Base-by-base conservation (phyloP, 1,140 invertebrate species). In the Bombus superbus region DNA sequence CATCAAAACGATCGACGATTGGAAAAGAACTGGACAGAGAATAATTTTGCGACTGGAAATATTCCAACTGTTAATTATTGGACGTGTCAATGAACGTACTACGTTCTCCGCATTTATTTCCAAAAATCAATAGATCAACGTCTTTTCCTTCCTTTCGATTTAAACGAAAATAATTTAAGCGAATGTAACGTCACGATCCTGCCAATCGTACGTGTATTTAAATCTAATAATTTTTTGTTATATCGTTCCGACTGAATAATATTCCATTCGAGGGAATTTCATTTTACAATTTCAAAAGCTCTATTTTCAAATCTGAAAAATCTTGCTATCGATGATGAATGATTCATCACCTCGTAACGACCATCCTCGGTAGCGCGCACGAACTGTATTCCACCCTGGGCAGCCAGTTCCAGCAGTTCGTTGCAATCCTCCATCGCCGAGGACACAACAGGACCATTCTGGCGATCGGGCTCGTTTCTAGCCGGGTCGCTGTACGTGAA, bases 311-410 rank as follows among this genome's bases (percentile, higher is more conserved):
- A 38, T 71, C 25, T 71, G 22, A n/a, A 38, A 40, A 40, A 73
- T 73, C 28, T 42, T 11, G 32, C 3, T 44, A 42, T 35, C 40
- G 40, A 44, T 32, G 59, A 83, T 47, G 42, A n/a, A 76, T 74
- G 40, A 92, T 92, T 94, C 91, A 95, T 94, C 79, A 95, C 93
- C 85, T 95, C 95, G 84, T 95, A 96, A 89, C 93, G 93, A 81
- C 95, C 95, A 86, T 95, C 94, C 79, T 95, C 95, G 25, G 94
- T 95, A 47, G 95, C 94, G 5, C 95, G 93, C 68, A 96, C 94
- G 79, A 96, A 95, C 88, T 96, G 95, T 87, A 96, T 95, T 62
- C 94, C 95, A 80, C 94, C 95, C 88, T 94, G 94, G 68, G 93
- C 94, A 42, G 95, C 95, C 59, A 95, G 90, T 81, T 95, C 95